phyloP scores from a whole-genome alignment of 1,140 invertebrate genomes.

The Drosophila albomicans region DNA sequence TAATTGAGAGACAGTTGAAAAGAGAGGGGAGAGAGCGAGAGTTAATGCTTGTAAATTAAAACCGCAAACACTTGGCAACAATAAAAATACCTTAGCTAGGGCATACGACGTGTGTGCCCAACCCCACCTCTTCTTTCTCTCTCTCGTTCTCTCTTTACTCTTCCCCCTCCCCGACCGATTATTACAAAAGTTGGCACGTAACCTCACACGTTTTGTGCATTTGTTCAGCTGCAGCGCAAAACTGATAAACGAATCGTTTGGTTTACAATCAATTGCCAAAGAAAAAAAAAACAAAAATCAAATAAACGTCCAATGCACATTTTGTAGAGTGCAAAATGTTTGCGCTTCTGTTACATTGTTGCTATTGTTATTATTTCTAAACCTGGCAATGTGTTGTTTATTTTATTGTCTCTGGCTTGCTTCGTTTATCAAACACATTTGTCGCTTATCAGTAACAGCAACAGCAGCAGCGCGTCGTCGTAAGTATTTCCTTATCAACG shows the following conservation, averaged over 20 bases:
- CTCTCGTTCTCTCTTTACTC: too few species aligned
- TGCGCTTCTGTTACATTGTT: constrained; percentile 18
- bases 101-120: constrained; percentile 4
- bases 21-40: constrained; percentile 8
- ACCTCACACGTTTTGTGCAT: constrained; percentile 52
- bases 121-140: too few species aligned
- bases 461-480: not conserved
- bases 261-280: constrained; percentile 26
- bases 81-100: constrained; percentile 23
- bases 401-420: constrained; percentile 2
- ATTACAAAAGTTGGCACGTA: constrained; percentile 69
- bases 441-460: constrained; percentile 31
- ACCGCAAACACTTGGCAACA: constrained; percentile 60
- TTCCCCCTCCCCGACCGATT: not conserved
- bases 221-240: constrained; percentile 54
- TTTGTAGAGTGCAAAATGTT: constrained; percentile 19
- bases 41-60: constrained; percentile 24
- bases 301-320: constrained; percentile 17
- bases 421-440: constrained; percentile 57
- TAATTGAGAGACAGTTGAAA: constrained; percentile 15
- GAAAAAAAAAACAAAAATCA: not conserved
- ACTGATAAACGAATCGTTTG: constrained; percentile 31
- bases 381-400: constrained; percentile 24
- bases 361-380: constrained; percentile 20
- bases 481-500: constrained; percentile 54